These are phyloP conservation scores for Hyposoter dolosus DNA, from an alignment of 2,888 invertebrate genomes.

Conservation along the genomic window DNA sequence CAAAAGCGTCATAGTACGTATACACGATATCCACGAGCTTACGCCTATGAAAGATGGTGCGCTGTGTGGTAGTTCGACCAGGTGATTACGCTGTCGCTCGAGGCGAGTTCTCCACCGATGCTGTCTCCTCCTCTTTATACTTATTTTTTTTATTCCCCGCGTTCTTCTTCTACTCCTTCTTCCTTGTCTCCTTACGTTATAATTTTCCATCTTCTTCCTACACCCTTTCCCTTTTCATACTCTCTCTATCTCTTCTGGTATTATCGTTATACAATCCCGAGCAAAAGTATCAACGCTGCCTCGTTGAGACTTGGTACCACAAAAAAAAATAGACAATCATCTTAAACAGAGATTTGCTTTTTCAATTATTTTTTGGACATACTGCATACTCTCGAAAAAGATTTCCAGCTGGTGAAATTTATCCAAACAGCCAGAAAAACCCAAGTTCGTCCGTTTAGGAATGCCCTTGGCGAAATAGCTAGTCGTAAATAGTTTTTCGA, in stretches of 20 bases:
- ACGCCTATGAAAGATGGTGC: constrained; percentile 75
- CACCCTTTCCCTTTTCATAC: constrained; percentile 48
- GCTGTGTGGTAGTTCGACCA: constrained; percentile 81
- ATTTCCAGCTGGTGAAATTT: no score
- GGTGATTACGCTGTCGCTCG: constrained; percentile 84
- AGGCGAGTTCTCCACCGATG: constrained; percentile 74
- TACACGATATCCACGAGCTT: constrained; percentile 42
- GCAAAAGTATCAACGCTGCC: neutral
- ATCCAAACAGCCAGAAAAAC: no score
- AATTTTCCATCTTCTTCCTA: constrained; percentile 41
- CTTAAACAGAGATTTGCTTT: no score
- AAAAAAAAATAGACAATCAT: no score
- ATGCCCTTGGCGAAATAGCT: no score
- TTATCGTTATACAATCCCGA: constrained; percentile 30
- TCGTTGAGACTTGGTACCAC: neutral
- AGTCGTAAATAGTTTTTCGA: no score
- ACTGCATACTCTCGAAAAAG: no score
- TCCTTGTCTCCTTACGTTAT: constrained; percentile 39
- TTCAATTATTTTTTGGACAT: no score
- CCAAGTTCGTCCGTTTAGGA: no score
- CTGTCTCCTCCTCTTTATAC: constrained; percentile 57
- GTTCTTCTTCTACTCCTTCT: constrained; percentile 37
- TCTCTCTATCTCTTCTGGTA: constrained; percentile 43
- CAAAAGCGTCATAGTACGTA: neutral
- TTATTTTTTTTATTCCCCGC: constrained; percentile 40